Evolutionary conservation across 2,888 invertebrate genomes (phyloP), one percentile per base, ranked within the genome.

Genomic region (Drosophila tripunctata): DNA sequence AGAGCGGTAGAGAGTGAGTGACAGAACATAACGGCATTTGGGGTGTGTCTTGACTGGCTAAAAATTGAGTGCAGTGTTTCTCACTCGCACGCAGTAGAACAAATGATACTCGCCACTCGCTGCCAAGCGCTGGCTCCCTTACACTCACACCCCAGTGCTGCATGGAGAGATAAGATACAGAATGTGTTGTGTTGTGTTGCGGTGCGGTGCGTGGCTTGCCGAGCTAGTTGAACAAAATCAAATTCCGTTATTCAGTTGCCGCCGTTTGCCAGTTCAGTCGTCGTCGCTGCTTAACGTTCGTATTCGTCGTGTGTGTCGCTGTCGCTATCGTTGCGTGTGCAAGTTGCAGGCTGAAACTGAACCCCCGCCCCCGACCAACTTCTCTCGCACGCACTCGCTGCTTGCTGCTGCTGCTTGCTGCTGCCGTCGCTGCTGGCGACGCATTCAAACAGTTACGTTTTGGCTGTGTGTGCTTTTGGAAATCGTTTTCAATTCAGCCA

Each of bases 401-500:
- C 50, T 45, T 71, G n/a, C 41, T 22, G 51, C 54, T 36, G 48
- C 36, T 14, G 24, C 44, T n/a, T 30, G 17, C 17, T n/a, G 27
- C 15, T 6, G 30, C 30, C 40, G 66, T 12, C 38, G 44, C 17
- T 19, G 38, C 45, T 64, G 77, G 66, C 65, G 44, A 58, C 68
- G 70, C 64, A 75, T 79, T 84, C 70, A 86, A n/a, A 86, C 71
- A 84, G 88, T 88, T 88, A 83, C 84, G 83, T 83, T 82, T n/a
- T n/a, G n/a, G n/a, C n/a, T 82, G 74, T 75, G 83, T 77, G 62
- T 78, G 74, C 79, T 64, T 83, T 86, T 70, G 75, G n/a, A 80
- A 88, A 83, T 77, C 80, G 88, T 86, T 86, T 88, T 88, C 88
- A 88, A 88, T 88, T 87, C 88, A 85, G 80, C 81, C 75, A 87